Evolutionary conservation across 2,797 vertebrate species (phyloP), one percentile per base, ranked within the genome.

Genomic region (Todus mexicanus): DNA sequence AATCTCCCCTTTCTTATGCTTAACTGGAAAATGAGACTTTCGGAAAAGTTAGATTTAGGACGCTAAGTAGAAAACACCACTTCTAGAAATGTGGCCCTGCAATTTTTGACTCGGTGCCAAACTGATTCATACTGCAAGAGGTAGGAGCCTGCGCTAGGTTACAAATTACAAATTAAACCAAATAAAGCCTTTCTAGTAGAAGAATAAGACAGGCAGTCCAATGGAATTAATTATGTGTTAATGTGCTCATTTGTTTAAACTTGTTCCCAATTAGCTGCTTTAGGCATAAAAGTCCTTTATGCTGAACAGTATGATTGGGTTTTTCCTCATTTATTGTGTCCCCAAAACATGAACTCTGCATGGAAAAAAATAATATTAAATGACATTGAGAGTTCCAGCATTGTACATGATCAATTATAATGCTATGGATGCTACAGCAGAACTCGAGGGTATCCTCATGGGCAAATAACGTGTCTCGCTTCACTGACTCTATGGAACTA

Each of bases 371-470:
- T 47, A 53, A 64, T 29, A 43, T 47, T 56, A 64, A 82, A 78
- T 3, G 21, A 18, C 15, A 70, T n/a, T 86, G 60, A 40, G 37
- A 87, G 53, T 71, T 84, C 37, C 68, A 40, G 40, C 5, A 8
- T 5, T 68, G 48, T 10, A 3, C 12, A 5, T 16, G 18, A 20
- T 77, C 51, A 78, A 5, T 12, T 80, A 27, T 20, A 91, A 72
- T 0, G 1, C 5, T 26, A 11, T 1, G 9, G 31, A 66, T 9
- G 10, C 27, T 59, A 64, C 5, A 40, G 50, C 13, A 63, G 19
- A 68, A 60, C 31, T 5, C 47, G 35, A 57, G 69, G n/a, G 61
- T 65, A 61, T 31, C 27, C 35, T 63, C 47, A 14, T 1, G 8
- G 38, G 29, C 71, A 80, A 16, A 2, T 12, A 61, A 72, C 1